Base-by-base conservation (phyloP, 2,888 invertebrate species). In the Clitarchus hookeri region DNA sequence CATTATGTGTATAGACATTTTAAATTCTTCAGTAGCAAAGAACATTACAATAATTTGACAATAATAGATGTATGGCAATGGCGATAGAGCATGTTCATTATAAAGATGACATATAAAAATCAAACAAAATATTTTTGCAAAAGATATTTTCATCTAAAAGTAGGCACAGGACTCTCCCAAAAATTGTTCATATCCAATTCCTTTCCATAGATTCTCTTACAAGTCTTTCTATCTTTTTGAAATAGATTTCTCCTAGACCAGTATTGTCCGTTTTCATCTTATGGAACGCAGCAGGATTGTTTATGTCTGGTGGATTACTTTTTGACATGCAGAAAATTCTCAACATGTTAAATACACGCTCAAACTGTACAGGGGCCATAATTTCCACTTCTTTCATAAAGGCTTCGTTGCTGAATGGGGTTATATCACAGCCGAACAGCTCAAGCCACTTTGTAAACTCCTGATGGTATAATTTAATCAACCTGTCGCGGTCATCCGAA, bases 381-480 rank as follows among this genome's bases (percentile, higher is more conserved):
- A 11, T 23, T 6, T 82, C 48, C 16, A 85, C 80, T 53, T 85
- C 85, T 4, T n/a, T 26, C 2, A 85, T 16, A n/a, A 85, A 53
- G 9, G 53, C n/a, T 9, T 80, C 16, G 26, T 80, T 82, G 25
- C 79, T 53, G 80, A 85, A 85, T 2, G 85, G 53, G 36, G 27
- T 19, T 23, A 25, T 26, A 54, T 91, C 89, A 85, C 92, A 91
- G 78, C 91, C 88, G 87, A 93, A 91, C 77, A 90, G 90, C 36
- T 89, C 89, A 36, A 94, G 88, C 44, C 91, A 90, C 0, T 90
- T 88, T 0, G 93, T 89, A 86, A 94, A 93, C 0, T 91, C 91
- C 0, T 92, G 90, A 88, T 94, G 92, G 89, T 94, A 94, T 0
- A 92, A 89, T 87, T 91, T 90, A 0, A 94, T 89, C 23, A 94